Percentiles rank a stretch among this genome's conserved stretches.
phyloP scores from a whole-genome alignment of 2,888 invertebrate species.

The Elmis aenea region DNA sequence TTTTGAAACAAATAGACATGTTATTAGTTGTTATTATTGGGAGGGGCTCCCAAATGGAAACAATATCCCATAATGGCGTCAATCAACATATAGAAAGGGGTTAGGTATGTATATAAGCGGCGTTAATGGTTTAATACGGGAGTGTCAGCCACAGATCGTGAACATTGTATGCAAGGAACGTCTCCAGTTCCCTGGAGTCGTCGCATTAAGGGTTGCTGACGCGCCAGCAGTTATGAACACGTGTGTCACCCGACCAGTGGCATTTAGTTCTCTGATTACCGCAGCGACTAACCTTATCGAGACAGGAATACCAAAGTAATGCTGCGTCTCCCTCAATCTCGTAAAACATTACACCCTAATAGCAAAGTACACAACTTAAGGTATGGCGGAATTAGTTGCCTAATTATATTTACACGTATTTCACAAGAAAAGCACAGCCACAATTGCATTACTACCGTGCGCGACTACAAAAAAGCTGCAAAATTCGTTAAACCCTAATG shows the following conservation, averaged over 20 bases:
- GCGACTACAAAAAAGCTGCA: conserved; percentile 12
- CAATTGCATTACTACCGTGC: conserved; percentile 13
- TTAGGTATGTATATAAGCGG: conserved; percentile 11
- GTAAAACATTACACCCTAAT: too few relatives aligned
- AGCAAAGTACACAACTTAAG: too few relatives aligned
- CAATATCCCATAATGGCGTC: conserved; percentile 4
- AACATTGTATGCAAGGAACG: conserved; percentile 32
- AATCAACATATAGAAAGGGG: conserved; percentile 7
- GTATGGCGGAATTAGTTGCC: too few relatives aligned
- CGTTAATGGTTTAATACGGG: conserved; percentile 39
- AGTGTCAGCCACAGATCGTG: conserved; percentile 24
- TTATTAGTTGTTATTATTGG: too few relatives aligned
- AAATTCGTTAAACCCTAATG: conserved; percentile 20
- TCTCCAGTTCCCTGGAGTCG: conserved; percentile 29
- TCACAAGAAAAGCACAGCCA: conserved; percentile 8
- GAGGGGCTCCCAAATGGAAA: too few relatives aligned
- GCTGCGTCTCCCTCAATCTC: conserved; percentile 20
- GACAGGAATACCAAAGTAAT: conserved; percentile 32
- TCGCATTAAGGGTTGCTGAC: conserved; percentile 33
- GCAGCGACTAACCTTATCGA: conserved; percentile 32
- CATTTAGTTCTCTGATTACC: conserved; percentile 41
- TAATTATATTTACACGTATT: conserved; percentile 1
- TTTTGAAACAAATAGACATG: too few relatives aligned
- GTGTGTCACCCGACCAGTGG: conserved; percentile 34
- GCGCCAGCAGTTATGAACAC: conserved; percentile 39